These are phyloP conservation scores for Aleiodes testaceus DNA, from an alignment of 2,888 invertebrate species.

Conservation along the genomic window DNA sequence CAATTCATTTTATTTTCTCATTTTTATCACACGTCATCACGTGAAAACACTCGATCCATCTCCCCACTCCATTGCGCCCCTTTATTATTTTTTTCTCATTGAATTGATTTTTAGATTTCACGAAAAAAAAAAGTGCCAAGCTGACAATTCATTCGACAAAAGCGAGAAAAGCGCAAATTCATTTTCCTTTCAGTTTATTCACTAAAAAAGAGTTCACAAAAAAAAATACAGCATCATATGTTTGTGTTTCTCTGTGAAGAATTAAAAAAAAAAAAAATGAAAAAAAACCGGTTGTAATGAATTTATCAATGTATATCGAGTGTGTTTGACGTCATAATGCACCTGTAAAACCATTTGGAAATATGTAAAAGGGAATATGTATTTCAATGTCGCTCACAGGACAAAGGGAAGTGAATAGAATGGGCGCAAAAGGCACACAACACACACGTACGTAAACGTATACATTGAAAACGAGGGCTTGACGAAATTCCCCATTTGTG, in stretches of 20 bases:
- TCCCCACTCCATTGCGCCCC: conserved; percentile 43
- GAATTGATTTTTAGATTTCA: conserved; percentile 40
- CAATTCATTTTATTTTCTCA: conserved; percentile 37
- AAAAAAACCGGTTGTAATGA: conserved; percentile 35
- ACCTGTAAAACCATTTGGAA: conserved; percentile 31
- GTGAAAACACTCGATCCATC: conserved; percentile 39
- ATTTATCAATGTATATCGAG: conserved; percentile 24
- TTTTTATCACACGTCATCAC: conserved; percentile 33
- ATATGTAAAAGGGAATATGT: conserved; percentile 25
- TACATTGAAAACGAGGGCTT: not conserved
- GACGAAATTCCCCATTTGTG: conserved; percentile 49
- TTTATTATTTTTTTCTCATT: conserved; percentile 13
- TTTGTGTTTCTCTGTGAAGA: conserved; percentile 1
- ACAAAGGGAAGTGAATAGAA: conserved; percentile 56
- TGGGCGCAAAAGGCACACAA: conserved; percentile 44
- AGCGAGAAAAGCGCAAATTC: conserved; percentile 42
- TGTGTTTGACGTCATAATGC: conserved; percentile 54
- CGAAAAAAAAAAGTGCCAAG: conserved; percentile 22
- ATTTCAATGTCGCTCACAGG: conserved; percentile 51
- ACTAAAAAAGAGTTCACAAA: conserved; percentile 10
- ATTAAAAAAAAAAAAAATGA: conserved; percentile 23
- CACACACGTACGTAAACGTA: not conserved
- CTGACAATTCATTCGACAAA: conserved; percentile 56
- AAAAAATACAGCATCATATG: conserved; percentile 7
- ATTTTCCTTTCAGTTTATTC: not conserved